Evolutionary conservation across 2,888 invertebrate species (phyloP).

Genomic region (Pheosia tremula): DNA sequence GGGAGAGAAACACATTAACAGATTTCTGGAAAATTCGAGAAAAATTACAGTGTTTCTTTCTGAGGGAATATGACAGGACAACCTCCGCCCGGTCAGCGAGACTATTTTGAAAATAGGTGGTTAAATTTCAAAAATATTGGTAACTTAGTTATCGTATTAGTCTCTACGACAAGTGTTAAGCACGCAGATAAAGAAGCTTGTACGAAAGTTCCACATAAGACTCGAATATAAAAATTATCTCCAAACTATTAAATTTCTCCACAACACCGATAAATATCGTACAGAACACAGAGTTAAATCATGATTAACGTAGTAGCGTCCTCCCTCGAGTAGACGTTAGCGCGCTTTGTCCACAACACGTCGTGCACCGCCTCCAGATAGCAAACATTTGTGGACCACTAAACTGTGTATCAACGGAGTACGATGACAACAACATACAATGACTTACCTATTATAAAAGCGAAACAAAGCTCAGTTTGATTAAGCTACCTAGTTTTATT

Average conservation of each 20-base stretch:
- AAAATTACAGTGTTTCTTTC: too few species aligned
- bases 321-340: constrained; percentile 16
- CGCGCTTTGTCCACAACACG: constrained; percentile 23
- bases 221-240: background rate
- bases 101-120: too few species aligned
- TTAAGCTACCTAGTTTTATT: constrained; percentile 7
- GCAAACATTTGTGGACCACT: constrained; percentile 50
- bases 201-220: too few species aligned
- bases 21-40: too few species aligned
- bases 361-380: constrained; percentile 30
- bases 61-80: too few species aligned
- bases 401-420: constrained; percentile 40
- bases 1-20: too few species aligned
- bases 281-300: constrained; percentile 4
- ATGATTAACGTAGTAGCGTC: constrained; percentile 11
- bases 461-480: constrained; percentile 13
- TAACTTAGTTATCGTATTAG: too few species aligned
- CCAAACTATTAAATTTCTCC: background rate
- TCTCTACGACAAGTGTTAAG: too few species aligned
- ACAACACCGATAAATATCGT: background rate
- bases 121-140: too few species aligned
- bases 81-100: too few species aligned
- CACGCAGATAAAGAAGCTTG: too few species aligned
- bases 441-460: constrained; percentile 21
- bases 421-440: too few species aligned